These are phyloP conservation scores for Ophion ellenae DNA, from an alignment of 2,888 invertebrate species.

Conservation along the genomic window DNA sequence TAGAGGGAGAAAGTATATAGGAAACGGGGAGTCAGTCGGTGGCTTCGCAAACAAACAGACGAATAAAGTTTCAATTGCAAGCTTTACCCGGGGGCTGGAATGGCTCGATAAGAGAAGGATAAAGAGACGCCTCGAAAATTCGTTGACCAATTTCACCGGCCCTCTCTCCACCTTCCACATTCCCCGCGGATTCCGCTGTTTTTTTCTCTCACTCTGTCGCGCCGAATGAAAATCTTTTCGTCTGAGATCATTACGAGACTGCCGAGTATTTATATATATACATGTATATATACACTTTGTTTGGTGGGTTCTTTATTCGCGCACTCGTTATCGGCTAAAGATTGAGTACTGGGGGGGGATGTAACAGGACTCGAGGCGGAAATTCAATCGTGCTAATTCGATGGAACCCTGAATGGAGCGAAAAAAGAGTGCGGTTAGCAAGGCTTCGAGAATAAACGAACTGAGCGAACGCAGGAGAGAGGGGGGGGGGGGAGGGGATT, in stretches of 20 bases:
- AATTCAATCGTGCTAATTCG: slow-evolving; percentile 69
- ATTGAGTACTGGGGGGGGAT: slow-evolving; percentile 32
- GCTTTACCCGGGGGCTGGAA: not conserved
- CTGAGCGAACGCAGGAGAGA: slow-evolving; percentile 12
- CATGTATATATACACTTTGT: not conserved
- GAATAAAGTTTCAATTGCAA: slow-evolving; percentile 8
- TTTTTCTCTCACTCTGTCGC: not conserved
- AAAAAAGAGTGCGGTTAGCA: slow-evolving; percentile 33
- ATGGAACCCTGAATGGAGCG: slow-evolving; percentile 58
- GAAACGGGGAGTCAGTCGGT: not conserved
- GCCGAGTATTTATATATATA: not conserved
- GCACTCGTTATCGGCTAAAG: slow-evolving; percentile 1
- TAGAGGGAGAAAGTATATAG: not conserved
- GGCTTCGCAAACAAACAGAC: not conserved
- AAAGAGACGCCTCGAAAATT: not conserved
- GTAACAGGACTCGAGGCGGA: slow-evolving; percentile 50
- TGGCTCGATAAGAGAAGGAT: not conserved
- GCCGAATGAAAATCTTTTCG: not conserved
- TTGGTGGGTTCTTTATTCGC: slow-evolving; percentile 1
- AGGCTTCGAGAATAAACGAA: slow-evolving; percentile 29
- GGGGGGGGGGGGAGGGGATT: slow-evolving; percentile 42
- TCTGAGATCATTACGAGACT: not conserved
- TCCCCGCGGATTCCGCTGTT: not conserved
- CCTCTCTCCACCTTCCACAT: slow-evolving; percentile 2
- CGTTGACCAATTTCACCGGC: not conserved